These are phyloP conservation scores for Nomada flava DNA, from an alignment of 2,888 invertebrate species.

Conservation along the genomic window DNA sequence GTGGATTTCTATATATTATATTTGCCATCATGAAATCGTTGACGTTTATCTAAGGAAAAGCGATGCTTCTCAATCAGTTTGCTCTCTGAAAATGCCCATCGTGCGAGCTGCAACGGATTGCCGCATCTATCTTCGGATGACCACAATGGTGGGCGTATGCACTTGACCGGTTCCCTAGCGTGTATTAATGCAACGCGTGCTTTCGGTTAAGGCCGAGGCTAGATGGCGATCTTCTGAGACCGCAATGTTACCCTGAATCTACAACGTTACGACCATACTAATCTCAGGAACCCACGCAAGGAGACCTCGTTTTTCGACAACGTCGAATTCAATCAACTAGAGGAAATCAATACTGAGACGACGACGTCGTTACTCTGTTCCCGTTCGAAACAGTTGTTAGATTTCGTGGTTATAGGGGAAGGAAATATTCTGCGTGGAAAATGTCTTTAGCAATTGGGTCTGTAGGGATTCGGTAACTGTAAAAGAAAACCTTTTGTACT, in stretches of 20 bases:
- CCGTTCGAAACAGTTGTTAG: no score
- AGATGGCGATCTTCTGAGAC: constrained; percentile 71
- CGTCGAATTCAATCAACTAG: neutral
- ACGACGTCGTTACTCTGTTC: neutral
- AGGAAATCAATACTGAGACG: neutral
- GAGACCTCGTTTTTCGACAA: constrained; percentile 43
- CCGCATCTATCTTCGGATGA: constrained; percentile 65
- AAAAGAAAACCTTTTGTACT: no score
- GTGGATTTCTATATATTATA: neutral
- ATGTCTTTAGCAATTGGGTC: no score
- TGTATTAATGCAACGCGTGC: constrained; percentile 77
- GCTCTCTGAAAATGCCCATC: constrained; percentile 29
- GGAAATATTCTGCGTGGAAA: no score
- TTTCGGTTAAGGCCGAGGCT: constrained; percentile 72
- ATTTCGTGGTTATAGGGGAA: no score
- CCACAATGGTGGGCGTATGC: constrained; percentile 68
- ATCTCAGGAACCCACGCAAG: constrained; percentile 23
- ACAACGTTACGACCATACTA: no score
- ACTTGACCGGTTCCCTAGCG: constrained; percentile 55
- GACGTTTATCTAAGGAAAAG: constrained; percentile 8
- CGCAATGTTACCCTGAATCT: constrained; percentile 62
- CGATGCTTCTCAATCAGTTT: constrained; percentile 23
- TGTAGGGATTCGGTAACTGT: no score
- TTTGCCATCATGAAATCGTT: neutral
- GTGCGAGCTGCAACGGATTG: constrained; percentile 45